phyloP scores from a whole-genome alignment of 2,113 vertebrate genomes.

The Ellobius talpinus region DNA sequence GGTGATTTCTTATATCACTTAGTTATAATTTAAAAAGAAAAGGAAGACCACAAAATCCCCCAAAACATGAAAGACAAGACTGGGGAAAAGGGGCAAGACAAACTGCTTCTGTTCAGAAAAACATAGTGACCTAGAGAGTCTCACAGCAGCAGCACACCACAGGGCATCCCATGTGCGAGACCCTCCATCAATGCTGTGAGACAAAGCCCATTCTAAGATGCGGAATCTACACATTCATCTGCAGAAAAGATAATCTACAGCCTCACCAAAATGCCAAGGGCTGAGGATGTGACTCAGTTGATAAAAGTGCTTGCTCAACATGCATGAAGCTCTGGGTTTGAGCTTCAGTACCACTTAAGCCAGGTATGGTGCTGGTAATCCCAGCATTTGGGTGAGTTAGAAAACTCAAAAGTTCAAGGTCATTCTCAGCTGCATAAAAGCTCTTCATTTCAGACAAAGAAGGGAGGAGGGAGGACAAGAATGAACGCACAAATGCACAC shows the following conservation, averaged over 20 bases:
- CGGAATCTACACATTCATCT: not conserved
- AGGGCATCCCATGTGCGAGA: not conserved
- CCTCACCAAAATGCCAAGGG: not conserved
- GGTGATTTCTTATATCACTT: not conserved
- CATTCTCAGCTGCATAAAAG: not conserved
- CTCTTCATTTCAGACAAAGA: not conserved
- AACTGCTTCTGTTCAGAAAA: not conserved
- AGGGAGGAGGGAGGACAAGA: too few species aligned
- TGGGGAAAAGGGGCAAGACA: not conserved
- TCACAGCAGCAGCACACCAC: not conserved
- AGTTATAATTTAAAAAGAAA: not conserved
- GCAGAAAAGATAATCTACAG: not conserved
- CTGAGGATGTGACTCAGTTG: not conserved
- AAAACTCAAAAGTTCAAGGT: too few species aligned
- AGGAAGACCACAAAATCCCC: not conserved
- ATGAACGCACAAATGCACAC: not conserved
- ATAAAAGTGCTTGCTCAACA: too few species aligned
- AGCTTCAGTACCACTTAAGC: accelerated
- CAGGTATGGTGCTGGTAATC: not conserved
- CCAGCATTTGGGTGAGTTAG: accelerated
- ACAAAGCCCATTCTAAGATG: not conserved
- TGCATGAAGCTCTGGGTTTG: not conserved
- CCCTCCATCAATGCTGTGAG: not conserved
- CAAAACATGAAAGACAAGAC: not conserved
- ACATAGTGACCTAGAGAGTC: not conserved